Evolutionary conservation across 1,140 invertebrate genomes (phyloP), one percentile per base, ranked within the genome.

Genomic region (Trichonephila clavipes): DNA sequence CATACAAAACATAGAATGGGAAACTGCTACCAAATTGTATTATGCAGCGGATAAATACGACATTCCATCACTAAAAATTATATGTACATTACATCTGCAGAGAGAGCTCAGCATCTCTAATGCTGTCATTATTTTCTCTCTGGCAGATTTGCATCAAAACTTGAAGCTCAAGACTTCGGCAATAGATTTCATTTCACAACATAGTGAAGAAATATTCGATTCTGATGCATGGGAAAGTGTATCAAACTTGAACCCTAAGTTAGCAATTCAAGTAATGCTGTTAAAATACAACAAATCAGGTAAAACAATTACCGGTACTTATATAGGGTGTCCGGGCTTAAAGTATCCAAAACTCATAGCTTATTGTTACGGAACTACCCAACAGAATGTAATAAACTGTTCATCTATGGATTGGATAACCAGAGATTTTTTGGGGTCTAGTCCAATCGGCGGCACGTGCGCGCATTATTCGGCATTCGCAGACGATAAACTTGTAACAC

Each of bases 1-100:
- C 40, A 12, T 88, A 44, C 28, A 88, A 44, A 24, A 21, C 1
- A 19, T 88, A 12, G 6, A 66, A 7, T 88, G 19, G 24, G 86
- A 64, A 8, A 85, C 16, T 3, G 51, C 82, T 19, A 18, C 3
- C 8, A 59, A 85, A 28, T 44, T 85, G 18, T 85, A 58, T 19
- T 58, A 61, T 21, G 82, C 82, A n/a, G 82, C 82, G 3, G 18
- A 85, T 58, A 85, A 85, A 61, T 85, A 85, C n/a, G 8, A 61
- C 12, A 59, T 85, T 4, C 10, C n/a, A 12, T 12, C 3, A 5
- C 82, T 85, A 3, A 51, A 83, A 51, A 10, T 21, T 19, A 83
- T 21, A 7, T 83, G 81, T 51, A 2, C 16, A 16, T 21, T 18
- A 0, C 44, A 0, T 51, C 5, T 83, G 7, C 16, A 34, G 34